Base-by-base conservation (phyloP, 2,888 invertebrate genomes). In the Phyto melanocephala region DNA sequence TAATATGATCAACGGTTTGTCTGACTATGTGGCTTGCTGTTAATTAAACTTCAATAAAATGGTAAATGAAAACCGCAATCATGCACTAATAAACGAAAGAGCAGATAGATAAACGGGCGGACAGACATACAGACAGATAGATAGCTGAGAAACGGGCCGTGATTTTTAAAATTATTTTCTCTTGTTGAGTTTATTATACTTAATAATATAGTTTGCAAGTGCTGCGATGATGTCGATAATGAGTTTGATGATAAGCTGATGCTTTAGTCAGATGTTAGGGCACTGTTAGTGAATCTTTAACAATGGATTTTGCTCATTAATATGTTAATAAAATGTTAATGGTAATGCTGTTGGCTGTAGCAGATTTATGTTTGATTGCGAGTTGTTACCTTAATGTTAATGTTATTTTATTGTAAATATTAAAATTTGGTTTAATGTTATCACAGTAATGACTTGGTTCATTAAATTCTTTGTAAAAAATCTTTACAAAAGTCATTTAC, bases 51-150 rank as follows among this genome's bases (percentile, higher is more conserved):
- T 62, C 11, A 54, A 68, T 80, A 62, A 56, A 54, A 35, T 47
- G 56, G 17, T 28, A 58, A 56, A 62, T 74, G 20, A 67, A 79
- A 67, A 68, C 67, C 11, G 17, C 68, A 74, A 63, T 67, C 47
- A 58, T 67, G 56, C 45, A 65, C 37, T 58, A 20, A 4, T 11
- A n/a, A 24, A 20, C 22, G 3, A 5, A 28, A 5, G 3, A 6
- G 28, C 28, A 28, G 6, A 40, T 3, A 54, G 28, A 54, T 63
- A 63, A 45, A 24, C 45, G 28, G 22, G 33, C 56, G 63, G 6
- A 42, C 13, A 37, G 22, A 60, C n/a, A 11, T 11, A 33, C 20
- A 22, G 47, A 65, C n/a, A 33, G 11, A 65, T 20, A 5, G 35
- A 50, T 28, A 42, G 42, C 42, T 15, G 8, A 11, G 5, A 50